A percentile compares a stretch with the other conserved stretches of the same genome.
Conservation (phyloP, 2,888 invertebrate species). For the Parnassius glacialis region DNA sequence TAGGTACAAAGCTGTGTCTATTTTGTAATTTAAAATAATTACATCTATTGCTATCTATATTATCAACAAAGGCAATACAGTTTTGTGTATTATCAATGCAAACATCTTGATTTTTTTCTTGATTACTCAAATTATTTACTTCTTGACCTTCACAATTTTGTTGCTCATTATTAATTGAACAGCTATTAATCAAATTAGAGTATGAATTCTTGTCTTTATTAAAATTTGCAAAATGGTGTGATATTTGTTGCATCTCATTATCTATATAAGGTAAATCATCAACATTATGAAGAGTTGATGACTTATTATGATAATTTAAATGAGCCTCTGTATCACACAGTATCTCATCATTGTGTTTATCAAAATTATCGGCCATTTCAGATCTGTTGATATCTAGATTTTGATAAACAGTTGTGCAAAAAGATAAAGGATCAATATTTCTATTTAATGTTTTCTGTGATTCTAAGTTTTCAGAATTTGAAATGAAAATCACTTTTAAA, state of each 20-base stretch:
- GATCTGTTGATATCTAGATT: constrained; percentile 18
- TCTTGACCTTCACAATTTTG: background rate
- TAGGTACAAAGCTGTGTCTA: constrained; percentile 77
- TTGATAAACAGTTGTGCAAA: constrained; percentile 45
- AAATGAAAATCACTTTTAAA: constrained; percentile 37
- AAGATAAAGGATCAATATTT: constrained; percentile 40
- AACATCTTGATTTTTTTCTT: constrained; percentile 20
- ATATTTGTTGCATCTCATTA: constrained; percentile 9
- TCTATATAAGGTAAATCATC: background rate
- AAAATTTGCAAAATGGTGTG: constrained; percentile 12
- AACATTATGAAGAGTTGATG: background rate
- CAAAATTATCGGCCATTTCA: constrained; percentile 17
- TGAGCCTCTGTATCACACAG: background rate
- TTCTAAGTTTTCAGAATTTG: constrained; percentile 25
- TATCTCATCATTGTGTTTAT: background rate
- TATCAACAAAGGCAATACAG: constrained; percentile 23
- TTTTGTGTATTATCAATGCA: constrained; percentile 21
- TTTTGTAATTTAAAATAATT: constrained; percentile 58
- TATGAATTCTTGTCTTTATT: background rate
- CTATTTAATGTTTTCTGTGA: background rate
- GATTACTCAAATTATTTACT: constrained; percentile 18
- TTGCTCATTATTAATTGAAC: constrained; percentile 8
- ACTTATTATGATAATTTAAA: background rate
- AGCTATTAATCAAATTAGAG: background rate
- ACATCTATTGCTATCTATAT: constrained; percentile 33